Conservation (phyloP, 2,888 invertebrate genomes). For the Drosophila atroscutellata region DNA sequence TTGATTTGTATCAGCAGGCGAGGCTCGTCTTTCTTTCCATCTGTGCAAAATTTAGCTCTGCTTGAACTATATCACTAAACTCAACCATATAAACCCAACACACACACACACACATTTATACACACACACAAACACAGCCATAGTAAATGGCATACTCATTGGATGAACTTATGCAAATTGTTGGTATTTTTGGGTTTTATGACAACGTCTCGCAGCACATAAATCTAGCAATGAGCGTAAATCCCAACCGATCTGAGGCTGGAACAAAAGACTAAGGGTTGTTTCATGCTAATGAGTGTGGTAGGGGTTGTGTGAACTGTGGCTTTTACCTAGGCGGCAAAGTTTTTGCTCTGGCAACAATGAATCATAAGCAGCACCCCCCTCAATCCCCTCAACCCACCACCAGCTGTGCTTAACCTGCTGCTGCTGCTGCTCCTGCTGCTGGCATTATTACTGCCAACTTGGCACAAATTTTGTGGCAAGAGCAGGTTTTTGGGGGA, state of each 20-base stretch:
- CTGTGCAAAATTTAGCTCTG: not conserved
- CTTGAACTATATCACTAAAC: not conserved
- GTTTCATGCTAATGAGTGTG: constrained; percentile 70
- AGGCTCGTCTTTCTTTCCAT: not conserved
- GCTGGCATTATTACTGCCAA: constrained; percentile 52
- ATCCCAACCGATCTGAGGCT: constrained; percentile 44
- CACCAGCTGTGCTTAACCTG: constrained; percentile 40
- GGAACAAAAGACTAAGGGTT: constrained; percentile 57
- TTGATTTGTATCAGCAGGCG: not conserved
- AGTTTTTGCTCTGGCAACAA: constrained; percentile 51
- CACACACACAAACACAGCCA: not conserved
- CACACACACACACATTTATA: not conserved
- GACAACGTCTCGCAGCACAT: constrained; percentile 62
- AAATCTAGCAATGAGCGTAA: constrained; percentile 66
- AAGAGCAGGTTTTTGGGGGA: constrained; percentile 5
- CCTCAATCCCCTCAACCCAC: constrained; percentile 1
- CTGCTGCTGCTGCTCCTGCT: constrained; percentile 4
- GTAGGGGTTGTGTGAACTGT: not conserved
- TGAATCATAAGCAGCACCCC: constrained; percentile 60
- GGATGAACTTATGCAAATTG: constrained; percentile 68
- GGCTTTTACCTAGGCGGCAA: constrained; percentile 54
- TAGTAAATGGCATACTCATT: not conserved
- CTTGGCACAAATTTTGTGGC: constrained; percentile 49
- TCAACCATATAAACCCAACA: not conserved
- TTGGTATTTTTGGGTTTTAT: constrained; percentile 65